Base-by-base conservation (phyloP, 2,888 invertebrate species). In the Agrochola circellaris region DNA sequence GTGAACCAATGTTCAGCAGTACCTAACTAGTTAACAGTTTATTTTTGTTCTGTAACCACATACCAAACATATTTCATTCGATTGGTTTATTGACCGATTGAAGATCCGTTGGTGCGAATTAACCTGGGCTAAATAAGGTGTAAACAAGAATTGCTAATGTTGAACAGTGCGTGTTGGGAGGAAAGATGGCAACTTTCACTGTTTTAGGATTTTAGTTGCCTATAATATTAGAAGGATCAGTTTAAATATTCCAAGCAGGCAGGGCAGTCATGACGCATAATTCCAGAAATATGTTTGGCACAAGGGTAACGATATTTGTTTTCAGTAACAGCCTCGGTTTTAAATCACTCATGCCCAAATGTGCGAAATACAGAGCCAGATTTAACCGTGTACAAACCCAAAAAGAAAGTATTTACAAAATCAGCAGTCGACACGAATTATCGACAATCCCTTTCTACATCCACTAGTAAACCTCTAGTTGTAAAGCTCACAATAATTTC, bases 31-130 rank as follows among this genome's bases (percentile, higher is more conserved):
- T 91, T 90, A 91, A 91, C 92, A 91, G 93, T 95, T 95, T 96
- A 95, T 96, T 95, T 96, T 94, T 90, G 93, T 91, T 91, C 90
- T 87, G 89, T 93, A 93, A 92, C 89, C 90, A 89, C 93, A 93
- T 92, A 91, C 92, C 91, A 79, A 80, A 86, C 88, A 91, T 91
- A 90, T 90, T 92, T 91, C 91, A 90, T 87, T 91, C 86, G 85
- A 68, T 75, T 76, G 67, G 84, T 87, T 84, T 87, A 83, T 85
- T 83, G 82, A 74, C 75, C 87, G 85, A 88, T 87, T 84, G 72
- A 73, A 58, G 75, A 67, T 70, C 17, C 48, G 83, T 34, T 51
- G 67, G 79, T 81, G 85, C 83, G 77, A 87, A 87, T 81, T 81
- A 76, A 75, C 20, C 48, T 81, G 77, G 73, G 51, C 74, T 86